These are phyloP conservation scores for Gambusia affinis DNA, from an alignment of 2,113 vertebrate genomes.

Conservation along the genomic window DNA sequence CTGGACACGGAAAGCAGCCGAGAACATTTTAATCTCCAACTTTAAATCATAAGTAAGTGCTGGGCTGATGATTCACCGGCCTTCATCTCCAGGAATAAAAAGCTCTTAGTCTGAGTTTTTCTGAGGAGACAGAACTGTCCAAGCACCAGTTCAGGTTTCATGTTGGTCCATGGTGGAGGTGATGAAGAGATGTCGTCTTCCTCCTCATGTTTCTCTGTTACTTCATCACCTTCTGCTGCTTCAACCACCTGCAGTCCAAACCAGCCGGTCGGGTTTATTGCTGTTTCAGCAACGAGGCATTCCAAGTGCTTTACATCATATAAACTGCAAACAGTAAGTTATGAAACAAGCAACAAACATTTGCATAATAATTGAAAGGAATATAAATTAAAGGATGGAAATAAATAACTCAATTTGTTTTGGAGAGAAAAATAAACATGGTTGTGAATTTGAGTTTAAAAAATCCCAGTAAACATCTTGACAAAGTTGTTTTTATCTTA, in stretches of 20 bases:
- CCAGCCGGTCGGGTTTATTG: no score
- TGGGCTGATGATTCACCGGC: conserved; percentile 3
- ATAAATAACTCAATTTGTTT: no score
- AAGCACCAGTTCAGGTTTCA: not conserved
- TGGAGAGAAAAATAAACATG: no score
- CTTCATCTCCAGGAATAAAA: conserved; percentile 7
- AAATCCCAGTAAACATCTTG: no score
- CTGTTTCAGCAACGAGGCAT: no score
- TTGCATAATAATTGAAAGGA: no score
- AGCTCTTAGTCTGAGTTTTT: not conserved
- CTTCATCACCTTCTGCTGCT: not conserved
- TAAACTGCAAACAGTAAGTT: no score
- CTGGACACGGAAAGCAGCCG: conserved; percentile 20
- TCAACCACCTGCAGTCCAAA: not conserved
- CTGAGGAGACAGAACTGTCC: conserved; percentile 8
- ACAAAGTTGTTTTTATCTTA: no score
- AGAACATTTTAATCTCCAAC: conserved; percentile 36
- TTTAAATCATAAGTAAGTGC: conserved; percentile 44
- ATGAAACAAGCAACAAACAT: no score
- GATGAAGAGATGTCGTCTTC: not conserved
- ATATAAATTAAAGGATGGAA: no score
- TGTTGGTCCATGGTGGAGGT: not conserved
- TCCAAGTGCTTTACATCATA: no score
- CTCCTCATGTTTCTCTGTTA: not conserved
- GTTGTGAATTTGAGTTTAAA: no score